A percentile compares a stretch with the other conserved stretches of the same genome.
Conservation (phyloP, 2,797 vertebrate species). For the Sebastes nivosus region DNA sequence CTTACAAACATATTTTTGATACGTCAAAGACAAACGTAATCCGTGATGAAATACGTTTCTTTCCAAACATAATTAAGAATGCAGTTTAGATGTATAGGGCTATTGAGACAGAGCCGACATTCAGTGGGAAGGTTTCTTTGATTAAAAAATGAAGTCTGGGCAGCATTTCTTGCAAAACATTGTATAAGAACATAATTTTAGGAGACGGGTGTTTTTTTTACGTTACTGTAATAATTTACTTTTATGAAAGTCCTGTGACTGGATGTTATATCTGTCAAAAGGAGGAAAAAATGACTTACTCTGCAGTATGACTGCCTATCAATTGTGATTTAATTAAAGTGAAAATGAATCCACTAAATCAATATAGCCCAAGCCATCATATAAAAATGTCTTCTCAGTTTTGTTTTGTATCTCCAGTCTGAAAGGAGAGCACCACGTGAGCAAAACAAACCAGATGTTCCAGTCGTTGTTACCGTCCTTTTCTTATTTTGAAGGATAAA, state of each 20-base stretch:
- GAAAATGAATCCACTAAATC: background rate
- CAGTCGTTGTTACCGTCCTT: background rate
- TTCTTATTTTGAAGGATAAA: constrained; percentile 40
- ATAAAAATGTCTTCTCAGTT: background rate
- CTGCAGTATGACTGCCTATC: background rate
- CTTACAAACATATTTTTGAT: background rate
- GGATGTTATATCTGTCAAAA: background rate
- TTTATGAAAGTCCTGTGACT: background rate
- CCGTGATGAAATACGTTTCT: fast-evolving
- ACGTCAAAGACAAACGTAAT: background rate
- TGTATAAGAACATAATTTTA: background rate
- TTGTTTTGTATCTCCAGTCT: background rate
- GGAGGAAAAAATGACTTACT: background rate
- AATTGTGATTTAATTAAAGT: constrained; percentile 5
- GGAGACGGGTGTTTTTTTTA: background rate
- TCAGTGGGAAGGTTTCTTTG: background rate
- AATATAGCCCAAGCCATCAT: background rate
- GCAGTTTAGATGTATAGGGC: background rate
- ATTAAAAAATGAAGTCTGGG: background rate
- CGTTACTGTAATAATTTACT: background rate
- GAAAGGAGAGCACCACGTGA: background rate
- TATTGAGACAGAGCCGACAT: too few species aligned
- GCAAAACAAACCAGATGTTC: constrained; percentile 24
- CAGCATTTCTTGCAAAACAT: background rate
- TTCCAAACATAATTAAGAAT: background rate